These are phyloP conservation scores for Drosophila picticornis DNA, from an alignment of 2,888 invertebrate genomes.

Conservation along the genomic window DNA sequence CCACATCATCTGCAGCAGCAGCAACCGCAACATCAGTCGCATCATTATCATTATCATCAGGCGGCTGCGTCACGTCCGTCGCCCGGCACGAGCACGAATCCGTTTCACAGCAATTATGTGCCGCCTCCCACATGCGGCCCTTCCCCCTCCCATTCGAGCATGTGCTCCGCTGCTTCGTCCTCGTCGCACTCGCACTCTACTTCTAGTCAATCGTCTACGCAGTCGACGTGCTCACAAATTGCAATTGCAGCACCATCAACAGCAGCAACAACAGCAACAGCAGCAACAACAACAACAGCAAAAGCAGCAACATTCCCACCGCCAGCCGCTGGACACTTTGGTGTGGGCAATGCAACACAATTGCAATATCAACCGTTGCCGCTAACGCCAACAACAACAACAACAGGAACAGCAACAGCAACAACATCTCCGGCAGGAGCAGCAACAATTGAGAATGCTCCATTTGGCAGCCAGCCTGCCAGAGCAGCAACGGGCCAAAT, in stretches of 20 bases:
- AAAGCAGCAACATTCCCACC: neutral
- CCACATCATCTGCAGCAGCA: conserved; percentile 3
- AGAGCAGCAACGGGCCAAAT: conserved; percentile 36
- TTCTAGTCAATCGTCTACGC: conserved; percentile 84
- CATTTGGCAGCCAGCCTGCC: conserved; percentile 28
- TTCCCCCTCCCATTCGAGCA: neutral
- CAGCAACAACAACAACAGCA: neutral
- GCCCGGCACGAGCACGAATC: conserved; percentile 77
- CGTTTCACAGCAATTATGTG: conserved; percentile 83
- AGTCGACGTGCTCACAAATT: conserved; percentile 76
- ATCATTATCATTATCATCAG: conserved; percentile 29
- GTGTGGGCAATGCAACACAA: conserved; percentile 61
- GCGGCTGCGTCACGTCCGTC: conserved; percentile 8
- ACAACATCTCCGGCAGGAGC: conserved; percentile 13
- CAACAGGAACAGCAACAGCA: conserved; percentile 16
- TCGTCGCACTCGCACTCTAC: conserved; percentile 82
- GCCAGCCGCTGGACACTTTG: conserved; percentile 67
- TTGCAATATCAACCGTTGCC: conserved; percentile 82
- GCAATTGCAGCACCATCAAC: conserved; percentile 31
- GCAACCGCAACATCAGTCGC: conserved; percentile 1
- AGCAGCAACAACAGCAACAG: neutral
- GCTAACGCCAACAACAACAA: conserved; percentile 53
- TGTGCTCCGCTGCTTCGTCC: conserved; percentile 16
- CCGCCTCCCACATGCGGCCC: conserved; percentile 52
- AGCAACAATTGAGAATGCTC: conserved; percentile 9